These are phyloP conservation scores for Amphibalanus amphitrite DNA, from an alignment of 1,140 invertebrate species.

Conservation along the genomic window DNA sequence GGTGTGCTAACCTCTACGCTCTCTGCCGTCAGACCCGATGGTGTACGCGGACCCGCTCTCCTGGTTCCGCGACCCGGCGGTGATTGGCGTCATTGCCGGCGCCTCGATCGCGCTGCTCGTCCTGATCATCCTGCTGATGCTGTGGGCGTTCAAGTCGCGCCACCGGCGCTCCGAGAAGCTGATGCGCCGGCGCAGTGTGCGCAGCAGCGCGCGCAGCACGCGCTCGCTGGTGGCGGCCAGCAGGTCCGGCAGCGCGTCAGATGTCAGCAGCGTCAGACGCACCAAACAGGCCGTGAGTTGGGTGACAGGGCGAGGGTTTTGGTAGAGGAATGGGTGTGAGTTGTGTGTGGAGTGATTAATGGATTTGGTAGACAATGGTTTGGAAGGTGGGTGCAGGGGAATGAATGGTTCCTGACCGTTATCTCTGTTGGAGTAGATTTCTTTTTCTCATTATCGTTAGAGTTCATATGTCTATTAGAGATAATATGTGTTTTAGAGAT, in stretches of 20 bases:
- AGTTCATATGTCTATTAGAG: background rate
- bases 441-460: background rate
- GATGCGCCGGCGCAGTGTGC: slow-evolving; percentile 75
- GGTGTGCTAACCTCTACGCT: too few relatives aligned
- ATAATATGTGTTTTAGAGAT: too few relatives aligned
- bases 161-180: slow-evolving; percentile 68
- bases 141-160: slow-evolving; percentile 82
- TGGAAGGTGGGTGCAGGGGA: background rate
- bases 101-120: slow-evolving; percentile 51
- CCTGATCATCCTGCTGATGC: slow-evolving; percentile 49
- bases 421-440: background rate
- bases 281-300: background rate
- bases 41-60: slow-evolving; percentile 61
- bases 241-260: too few relatives aligned
- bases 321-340: too few relatives aligned
- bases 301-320: too few relatives aligned
- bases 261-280: background rate
- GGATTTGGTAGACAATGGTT: background rate
- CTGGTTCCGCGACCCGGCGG: slow-evolving; percentile 64
- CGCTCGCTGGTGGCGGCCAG: slow-evolving; percentile 11
- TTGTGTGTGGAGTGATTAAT: background rate
- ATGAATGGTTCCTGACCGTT: background rate
- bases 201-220: slow-evolving; percentile 44
- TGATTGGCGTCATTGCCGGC: slow-evolving; percentile 53
- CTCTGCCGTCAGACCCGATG: slow-evolving; percentile 55